Evolutionary conservation across 1,140 invertebrate species (phyloP), one percentile per base, ranked within the genome.

Genomic region (Microplitis mediator): DNA sequence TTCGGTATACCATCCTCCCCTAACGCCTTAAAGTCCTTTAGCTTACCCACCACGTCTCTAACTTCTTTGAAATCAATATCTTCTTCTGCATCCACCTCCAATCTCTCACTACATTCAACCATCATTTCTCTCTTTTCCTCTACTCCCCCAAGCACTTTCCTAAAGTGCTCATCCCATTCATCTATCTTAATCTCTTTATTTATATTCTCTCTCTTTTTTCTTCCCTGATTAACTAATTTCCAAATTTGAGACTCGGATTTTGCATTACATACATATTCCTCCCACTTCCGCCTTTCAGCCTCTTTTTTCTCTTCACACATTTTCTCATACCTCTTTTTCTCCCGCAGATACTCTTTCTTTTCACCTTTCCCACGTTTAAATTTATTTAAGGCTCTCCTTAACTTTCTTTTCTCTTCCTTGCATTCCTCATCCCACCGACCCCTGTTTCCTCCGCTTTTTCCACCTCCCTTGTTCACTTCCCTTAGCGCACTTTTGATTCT

Each of bases 1-100:
- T 80, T 79, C 36, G 13, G 77, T 69, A 81, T 79, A 2, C 76
- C 78, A 62, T 81, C 79, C 6, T 73, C 74, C 63, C 78, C 81
- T 8, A 75, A 63, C 35, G 77, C 75, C 64, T 81, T 84, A 4
- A 74, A 69, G 13, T 64, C 63, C 36, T 69, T 76, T 63, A 71
- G 14, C 52, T 9, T 50, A 64, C 39, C 67, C 4, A 56, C 51
- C 14, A 31, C 45, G n/a, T 60, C 45, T 36, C 54, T 2, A 45
- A 31, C 4, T 36, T 54, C 67, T 34, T 61, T 13, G 11, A 23
- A 62, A n/a, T n/a, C 2, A 60, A 36, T 45, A 6, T 64, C 66
- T 16, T 70, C 35, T 32, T 70, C 63, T 39, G 39, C 6, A 9
- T 63, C 52, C 11, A 1, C 0, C 34, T 23, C 56, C 3, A 36